These are phyloP conservation scores for Trachelus tabidus DNA, from an alignment of 2,888 invertebrate genomes.

Conservation along the genomic window DNA sequence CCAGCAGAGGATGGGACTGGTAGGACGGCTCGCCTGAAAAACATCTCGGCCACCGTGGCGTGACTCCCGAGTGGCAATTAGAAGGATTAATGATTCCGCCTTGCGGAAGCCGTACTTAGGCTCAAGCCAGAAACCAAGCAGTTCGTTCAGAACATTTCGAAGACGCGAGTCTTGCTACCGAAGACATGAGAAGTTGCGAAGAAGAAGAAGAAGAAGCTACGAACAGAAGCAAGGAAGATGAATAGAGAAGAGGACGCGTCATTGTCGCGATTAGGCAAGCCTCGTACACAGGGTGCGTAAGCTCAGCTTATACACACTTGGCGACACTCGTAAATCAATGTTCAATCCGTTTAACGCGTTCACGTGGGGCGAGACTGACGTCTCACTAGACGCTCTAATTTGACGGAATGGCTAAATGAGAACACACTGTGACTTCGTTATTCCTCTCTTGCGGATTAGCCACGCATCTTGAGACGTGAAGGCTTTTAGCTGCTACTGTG, in stretches of 20 bases:
- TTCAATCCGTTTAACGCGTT: conserved; percentile 42
- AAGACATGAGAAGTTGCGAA: background rate
- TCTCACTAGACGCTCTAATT: conserved; percentile 21
- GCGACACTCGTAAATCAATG: conserved; percentile 48
- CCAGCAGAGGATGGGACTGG: background rate
- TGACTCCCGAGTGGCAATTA: conserved; percentile 55
- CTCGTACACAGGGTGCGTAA: conserved; percentile 24
- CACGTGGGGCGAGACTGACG: conserved; percentile 13
- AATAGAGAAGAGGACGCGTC: background rate
- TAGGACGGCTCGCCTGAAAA: background rate
- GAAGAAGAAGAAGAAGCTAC: background rate
- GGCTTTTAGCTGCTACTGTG: background rate
- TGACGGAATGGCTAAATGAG: conserved; percentile 5
- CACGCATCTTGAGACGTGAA: background rate
- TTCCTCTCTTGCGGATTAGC: background rate
- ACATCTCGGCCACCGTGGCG: conserved; percentile 31
- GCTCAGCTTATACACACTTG: conserved; percentile 4
- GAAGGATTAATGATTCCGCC: conserved; percentile 57
- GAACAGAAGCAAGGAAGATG: background rate
- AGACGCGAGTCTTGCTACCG: background rate
- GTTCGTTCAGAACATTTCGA: background rate
- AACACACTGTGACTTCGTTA: conserved; percentile 5
- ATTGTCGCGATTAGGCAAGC: conserved; percentile 43
- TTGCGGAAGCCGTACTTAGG: conserved; percentile 15
- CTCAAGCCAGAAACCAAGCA: background rate